Base-by-base conservation (phyloP, 2,113 vertebrate genomes). In the Gallinago media region DNA sequence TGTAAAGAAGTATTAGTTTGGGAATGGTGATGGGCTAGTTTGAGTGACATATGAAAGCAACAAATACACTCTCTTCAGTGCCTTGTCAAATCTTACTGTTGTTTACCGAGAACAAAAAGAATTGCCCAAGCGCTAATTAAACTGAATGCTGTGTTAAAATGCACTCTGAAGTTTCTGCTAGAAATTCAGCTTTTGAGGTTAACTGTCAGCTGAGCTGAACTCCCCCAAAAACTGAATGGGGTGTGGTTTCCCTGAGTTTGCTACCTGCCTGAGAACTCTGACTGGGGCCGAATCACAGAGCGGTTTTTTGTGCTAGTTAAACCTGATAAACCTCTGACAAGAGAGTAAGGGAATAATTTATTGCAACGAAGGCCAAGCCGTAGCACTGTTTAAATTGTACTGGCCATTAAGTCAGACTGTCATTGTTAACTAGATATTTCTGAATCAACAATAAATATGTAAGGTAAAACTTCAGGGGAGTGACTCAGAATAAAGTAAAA, bases 1-100 rank as follows among this genome's bases (percentile, higher is more conserved):
- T 89, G 92, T 85, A 92, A 88, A 95, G 92, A 83, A 95, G 72
- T 92, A 96, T 97, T 95, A 96, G 97, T 98, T 96, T 98, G 96
- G 94, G 97, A 92, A 76, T 58, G 91, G 61, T 91, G 94, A 89
- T 85, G 85, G 95, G 94, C 93, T 96, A 85, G 92, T 94, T 95
- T 97, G 97, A 97, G 88, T 85, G 96, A 68, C 95, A 97, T 90
- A 94, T 96, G 92, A 97, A 97, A 97, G 95, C 72, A 91, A 17
- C 80, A 74, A 67, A 85, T 66, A 72, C 50, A 3, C 59, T 94
- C 79, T 74, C 63, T 85, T 79, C 89, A 62, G 71, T 85, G 93
- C 63, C 93, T 93, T 94, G 91, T 96, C 95, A 90, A 94, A 65
- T 89, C 84, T 94, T 90, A 47, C 79, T 85, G 55, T 87, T 95